Evolutionary conservation across 2,113 vertebrate genomes (phyloP).

Genomic region (Cyanoramphus novaezelandiae): DNA sequence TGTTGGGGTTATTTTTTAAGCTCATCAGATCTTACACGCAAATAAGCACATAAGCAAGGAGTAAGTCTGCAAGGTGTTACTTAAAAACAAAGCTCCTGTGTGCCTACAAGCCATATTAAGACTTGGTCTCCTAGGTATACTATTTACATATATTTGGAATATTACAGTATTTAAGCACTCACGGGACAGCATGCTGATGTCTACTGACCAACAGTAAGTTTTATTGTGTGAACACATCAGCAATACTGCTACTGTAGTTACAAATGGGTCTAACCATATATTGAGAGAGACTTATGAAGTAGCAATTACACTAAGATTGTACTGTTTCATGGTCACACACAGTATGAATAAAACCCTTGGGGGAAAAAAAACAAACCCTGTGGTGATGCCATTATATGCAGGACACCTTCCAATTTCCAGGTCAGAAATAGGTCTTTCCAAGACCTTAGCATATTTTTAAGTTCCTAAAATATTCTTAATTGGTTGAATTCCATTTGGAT

Average conservation of each 20-base stretch:
- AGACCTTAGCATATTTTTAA: not conserved
- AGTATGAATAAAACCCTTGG: not conserved
- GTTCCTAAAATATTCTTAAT: not conserved
- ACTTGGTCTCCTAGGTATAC: not conserved
- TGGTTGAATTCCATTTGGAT: not conserved
- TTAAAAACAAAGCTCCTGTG: not conserved
- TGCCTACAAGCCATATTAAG: not conserved
- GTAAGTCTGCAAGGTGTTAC: not conserved
- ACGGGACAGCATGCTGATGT: not conserved
- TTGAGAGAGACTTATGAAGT: not conserved
- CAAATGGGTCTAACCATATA: not conserved
- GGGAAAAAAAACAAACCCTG: not conserved
- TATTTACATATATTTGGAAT: not conserved
- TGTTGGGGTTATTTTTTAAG: not conserved
- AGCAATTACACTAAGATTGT: not conserved
- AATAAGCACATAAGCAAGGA: not conserved
- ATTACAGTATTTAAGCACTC: not conserved
- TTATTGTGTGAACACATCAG: not conserved
- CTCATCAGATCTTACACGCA: not conserved
- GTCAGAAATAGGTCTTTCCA: not conserved
- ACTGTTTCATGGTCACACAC: not conserved
- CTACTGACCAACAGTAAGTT: not conserved
- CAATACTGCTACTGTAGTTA: not conserved
- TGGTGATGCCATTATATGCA: not conserved
- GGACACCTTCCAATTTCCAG: not conserved